phyloP scores from a whole-genome alignment of 2,888 invertebrate genomes.

The Apantesis nais region DNA sequence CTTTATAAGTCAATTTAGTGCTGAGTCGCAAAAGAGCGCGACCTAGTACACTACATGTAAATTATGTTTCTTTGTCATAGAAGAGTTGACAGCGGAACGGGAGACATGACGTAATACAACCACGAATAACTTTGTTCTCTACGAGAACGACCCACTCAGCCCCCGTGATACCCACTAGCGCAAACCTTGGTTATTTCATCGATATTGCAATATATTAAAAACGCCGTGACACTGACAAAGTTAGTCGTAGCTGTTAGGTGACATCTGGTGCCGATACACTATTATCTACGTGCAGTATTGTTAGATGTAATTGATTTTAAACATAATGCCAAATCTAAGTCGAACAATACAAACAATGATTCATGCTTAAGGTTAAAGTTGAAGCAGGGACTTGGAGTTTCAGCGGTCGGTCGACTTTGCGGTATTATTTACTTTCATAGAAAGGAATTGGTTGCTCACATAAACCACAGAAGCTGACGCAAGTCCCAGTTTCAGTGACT shows the following conservation, averaged over 20 bases:
- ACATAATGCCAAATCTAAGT: constrained; percentile 63
- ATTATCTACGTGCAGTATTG: constrained; percentile 69
- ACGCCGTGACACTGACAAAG: constrained; percentile 66
- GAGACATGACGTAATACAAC: constrained; percentile 60
- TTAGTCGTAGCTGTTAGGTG: constrained; percentile 80
- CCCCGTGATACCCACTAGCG: constrained; percentile 52
- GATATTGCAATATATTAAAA: constrained; percentile 43
- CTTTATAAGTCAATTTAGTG: constrained; percentile 63
- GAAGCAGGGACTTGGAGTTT: constrained; percentile 63
- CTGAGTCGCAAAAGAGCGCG: constrained; percentile 57
- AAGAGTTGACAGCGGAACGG: constrained; percentile 80
- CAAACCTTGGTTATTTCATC: constrained; percentile 43
- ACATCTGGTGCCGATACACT: constrained; percentile 59
- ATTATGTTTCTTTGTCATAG: constrained; percentile 80
- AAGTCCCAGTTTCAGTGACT: constrained; percentile 66
- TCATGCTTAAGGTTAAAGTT: constrained; percentile 77
- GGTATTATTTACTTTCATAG: constrained; percentile 50
- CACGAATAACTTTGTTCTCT: constrained; percentile 67
- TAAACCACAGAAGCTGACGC: constrained; percentile 57
- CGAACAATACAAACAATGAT: constrained; percentile 73
- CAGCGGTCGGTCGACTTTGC: constrained; percentile 44
- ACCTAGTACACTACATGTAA: constrained; percentile 46
- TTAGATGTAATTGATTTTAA: constrained; percentile 68
- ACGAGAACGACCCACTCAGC: constrained; percentile 63
- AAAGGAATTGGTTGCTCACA: constrained; percentile 34